Conservation (phyloP, 2,113 vertebrate species). For the Eonycteris spelaea region DNA sequence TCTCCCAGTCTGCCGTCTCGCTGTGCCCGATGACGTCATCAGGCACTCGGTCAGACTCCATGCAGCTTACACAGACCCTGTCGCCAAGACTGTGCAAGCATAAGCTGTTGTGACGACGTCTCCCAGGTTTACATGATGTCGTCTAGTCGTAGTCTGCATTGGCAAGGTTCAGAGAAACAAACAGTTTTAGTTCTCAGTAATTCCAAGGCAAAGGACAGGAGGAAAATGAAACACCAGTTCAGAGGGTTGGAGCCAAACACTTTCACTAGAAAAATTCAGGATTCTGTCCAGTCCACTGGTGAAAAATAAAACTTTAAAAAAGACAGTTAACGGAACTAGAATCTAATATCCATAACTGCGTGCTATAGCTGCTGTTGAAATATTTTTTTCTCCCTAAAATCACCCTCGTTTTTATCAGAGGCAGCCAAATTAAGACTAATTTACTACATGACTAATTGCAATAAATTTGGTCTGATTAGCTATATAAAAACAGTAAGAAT, state of each 20-base stretch:
- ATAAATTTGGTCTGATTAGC: too few species aligned
- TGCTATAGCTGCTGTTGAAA: too few species aligned
- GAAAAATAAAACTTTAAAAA: too few species aligned
- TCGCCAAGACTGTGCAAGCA: not conserved
- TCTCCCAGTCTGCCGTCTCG: not conserved
- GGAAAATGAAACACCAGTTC: not conserved
- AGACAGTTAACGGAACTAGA: too few species aligned
- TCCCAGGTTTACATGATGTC: not conserved
- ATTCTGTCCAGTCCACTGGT: not conserved
- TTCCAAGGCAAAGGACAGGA: not conserved
- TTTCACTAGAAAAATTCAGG: not conserved
- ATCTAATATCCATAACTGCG: too few species aligned
- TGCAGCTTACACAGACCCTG: not conserved
- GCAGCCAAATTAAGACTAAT: too few species aligned
- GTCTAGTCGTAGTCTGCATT: not conserved
- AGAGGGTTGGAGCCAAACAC: not conserved
- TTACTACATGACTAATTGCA: too few species aligned
- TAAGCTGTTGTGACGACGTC: not conserved
- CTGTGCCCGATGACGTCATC: not conserved
- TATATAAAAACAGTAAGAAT: too few species aligned
- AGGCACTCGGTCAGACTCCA: not conserved
- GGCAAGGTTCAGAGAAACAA: not conserved
- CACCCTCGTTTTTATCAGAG: too few species aligned
- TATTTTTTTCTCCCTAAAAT: too few species aligned
- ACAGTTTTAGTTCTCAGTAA: not conserved